phyloP scores from a whole-genome alignment of 1,140 invertebrate species.

The Glomeris maerens region DNA sequence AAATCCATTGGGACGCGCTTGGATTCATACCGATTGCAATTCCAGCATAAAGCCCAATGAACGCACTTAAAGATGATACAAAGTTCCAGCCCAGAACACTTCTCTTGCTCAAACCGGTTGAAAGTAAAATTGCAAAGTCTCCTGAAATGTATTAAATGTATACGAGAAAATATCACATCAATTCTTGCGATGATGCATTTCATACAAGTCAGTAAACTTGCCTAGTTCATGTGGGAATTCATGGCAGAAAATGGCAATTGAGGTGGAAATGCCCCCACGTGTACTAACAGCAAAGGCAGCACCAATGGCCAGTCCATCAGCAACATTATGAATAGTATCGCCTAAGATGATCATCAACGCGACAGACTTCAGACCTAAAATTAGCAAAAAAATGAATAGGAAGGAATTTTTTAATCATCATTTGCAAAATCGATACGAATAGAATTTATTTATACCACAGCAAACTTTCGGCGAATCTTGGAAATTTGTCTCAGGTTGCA shows the following conservation, averaged over 20 bases:
- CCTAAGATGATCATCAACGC: slow-evolving; percentile 35
- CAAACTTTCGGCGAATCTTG: not conserved
- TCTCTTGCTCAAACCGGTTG: slow-evolving; percentile 21
- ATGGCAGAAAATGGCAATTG: slow-evolving; percentile 36
- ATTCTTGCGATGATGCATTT: not conserved
- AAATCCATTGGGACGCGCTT: slow-evolving; percentile 22
- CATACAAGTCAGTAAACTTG: slow-evolving; percentile 10
- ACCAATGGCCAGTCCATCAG: slow-evolving; percentile 37
- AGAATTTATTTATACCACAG: not conserved
- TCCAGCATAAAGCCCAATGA: slow-evolving; percentile 26
- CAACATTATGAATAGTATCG: slow-evolving; percentile 37
- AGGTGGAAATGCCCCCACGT: slow-evolving; percentile 29
- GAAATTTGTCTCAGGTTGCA: not conserved
- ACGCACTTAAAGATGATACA: slow-evolving; percentile 23
- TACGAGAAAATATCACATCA: not conserved
- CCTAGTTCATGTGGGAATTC: slow-evolving; percentile 39
- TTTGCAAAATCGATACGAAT: not conserved
- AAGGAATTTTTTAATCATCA: not conserved
- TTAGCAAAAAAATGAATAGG: not conserved
- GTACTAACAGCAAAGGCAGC: slow-evolving; percentile 31
- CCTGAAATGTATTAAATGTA: slow-evolving; percentile 19
- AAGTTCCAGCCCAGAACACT: slow-evolving; percentile 25
- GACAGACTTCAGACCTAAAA: slow-evolving; percentile 21
- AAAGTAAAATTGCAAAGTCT: slow-evolving; percentile 26
- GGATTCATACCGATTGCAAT: slow-evolving; percentile 22